Conservation (phyloP, 2,797 vertebrate genomes). For the Sternarchorhynchus goeldii region DNA sequence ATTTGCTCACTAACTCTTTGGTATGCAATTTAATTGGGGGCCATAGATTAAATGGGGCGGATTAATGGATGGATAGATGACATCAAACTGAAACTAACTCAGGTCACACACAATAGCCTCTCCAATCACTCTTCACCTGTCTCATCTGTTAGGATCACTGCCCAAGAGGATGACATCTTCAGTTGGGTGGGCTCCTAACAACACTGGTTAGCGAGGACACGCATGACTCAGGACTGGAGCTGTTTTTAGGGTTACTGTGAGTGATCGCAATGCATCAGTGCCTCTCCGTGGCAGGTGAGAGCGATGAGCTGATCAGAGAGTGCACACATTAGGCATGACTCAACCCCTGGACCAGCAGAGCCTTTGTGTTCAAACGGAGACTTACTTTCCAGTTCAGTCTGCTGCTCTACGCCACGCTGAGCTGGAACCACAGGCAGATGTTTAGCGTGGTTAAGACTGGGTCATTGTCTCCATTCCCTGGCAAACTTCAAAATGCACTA, state of each 20-base stretch:
- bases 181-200: background rate
- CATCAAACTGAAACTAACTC: too few relatives aligned
- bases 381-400: background rate
- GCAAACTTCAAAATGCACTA: too few relatives aligned
- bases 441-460: background rate
- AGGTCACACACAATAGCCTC: background rate
- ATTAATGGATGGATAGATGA: too few relatives aligned
- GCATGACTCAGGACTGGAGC: background rate
- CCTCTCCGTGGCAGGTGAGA: conserved; percentile 8
- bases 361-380: background rate
- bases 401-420: background rate
- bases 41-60: too few relatives aligned
- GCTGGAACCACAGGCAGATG: background rate
- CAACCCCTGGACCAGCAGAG: background rate
- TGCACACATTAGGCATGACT: conserved; percentile 3
- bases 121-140: too few relatives aligned
- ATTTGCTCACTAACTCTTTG: background rate
- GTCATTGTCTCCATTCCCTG: too few relatives aligned
- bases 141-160: background rate
- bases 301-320: conserved; percentile 1
- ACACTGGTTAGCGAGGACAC: background rate
- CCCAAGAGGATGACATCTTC: background rate
- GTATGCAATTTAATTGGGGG: background rate
- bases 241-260: conserved; percentile 2
- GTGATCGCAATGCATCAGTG: background rate